Evolutionary conservation across 2,797 vertebrate species (phyloP).

Genomic region (Amblyopsis hoosieri): DNA sequence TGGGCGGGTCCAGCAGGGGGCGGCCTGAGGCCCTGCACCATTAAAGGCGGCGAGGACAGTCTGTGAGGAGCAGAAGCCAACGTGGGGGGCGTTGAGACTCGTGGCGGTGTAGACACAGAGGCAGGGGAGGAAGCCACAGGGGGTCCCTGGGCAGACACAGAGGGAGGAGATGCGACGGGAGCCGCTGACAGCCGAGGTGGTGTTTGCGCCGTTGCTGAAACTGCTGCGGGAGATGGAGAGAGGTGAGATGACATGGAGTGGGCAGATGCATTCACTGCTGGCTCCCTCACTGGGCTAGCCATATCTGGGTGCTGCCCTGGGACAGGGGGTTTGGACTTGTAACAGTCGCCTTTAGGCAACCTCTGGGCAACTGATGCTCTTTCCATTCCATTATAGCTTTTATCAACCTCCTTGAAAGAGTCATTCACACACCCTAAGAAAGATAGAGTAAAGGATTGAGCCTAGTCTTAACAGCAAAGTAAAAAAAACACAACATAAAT

Average conservation of each 20-base stretch:
- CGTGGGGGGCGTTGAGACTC: slow-evolving; percentile 47
- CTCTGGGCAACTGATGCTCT: slow-evolving; percentile 53
- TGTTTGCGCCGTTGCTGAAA: slow-evolving; percentile 33
- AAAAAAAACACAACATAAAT: background rate
- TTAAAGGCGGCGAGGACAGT: slow-evolving; percentile 52
- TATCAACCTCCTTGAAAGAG: slow-evolving; percentile 63
- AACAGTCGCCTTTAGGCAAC: slow-evolving; percentile 56
- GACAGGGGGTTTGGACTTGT: slow-evolving; percentile 52
- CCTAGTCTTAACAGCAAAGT: background rate
- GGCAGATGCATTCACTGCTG: slow-evolving; percentile 42
- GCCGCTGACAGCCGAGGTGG: slow-evolving; percentile 45
- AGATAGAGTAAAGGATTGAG: slow-evolving; percentile 6
- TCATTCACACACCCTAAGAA: slow-evolving; percentile 66
- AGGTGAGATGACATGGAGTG: slow-evolving; percentile 43
- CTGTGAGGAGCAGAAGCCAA: slow-evolving; percentile 47
- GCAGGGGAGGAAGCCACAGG: slow-evolving; percentile 32
- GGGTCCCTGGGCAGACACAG: slow-evolving; percentile 36
- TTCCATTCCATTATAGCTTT: slow-evolving; percentile 68
- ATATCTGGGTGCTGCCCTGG: slow-evolving; percentile 53
- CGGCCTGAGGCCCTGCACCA: slow-evolving; percentile 57
- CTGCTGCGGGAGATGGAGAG: slow-evolving; percentile 33
- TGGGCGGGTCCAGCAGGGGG: slow-evolving; percentile 37
- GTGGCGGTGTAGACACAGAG: slow-evolving; percentile 41
- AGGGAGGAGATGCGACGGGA: slow-evolving; percentile 37
- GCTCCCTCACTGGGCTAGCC: slow-evolving; percentile 50